Conservation (phyloP, 2,113 vertebrate genomes). For the Psittacula cyanocephala region DNA sequence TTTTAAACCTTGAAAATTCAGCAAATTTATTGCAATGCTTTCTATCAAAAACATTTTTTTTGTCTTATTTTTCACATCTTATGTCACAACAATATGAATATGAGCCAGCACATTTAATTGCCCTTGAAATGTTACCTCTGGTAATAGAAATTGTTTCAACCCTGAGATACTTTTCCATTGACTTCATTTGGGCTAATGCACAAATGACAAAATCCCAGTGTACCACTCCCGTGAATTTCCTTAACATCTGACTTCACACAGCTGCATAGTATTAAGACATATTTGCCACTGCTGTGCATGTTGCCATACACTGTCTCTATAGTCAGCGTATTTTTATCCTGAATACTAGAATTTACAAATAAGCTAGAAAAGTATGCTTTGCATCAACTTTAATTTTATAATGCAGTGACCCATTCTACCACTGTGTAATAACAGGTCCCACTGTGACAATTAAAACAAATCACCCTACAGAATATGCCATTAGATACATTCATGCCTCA, state of each 20-base stretch:
- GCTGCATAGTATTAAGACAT: slow-evolving; percentile 4
- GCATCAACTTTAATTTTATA: slow-evolving; percentile 88
- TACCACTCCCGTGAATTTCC: neutral
- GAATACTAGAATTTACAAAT: slow-evolving; percentile 85
- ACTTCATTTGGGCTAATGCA: neutral
- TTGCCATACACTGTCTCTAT: slow-evolving; percentile 47
- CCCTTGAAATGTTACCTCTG: slow-evolving; percentile 13
- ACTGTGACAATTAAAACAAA: slow-evolving; percentile 94
- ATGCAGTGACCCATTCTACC: slow-evolving; percentile 87
- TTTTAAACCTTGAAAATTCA: neutral
- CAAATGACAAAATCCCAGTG: neutral
- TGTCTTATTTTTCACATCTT: neutral
- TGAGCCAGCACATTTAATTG: neutral
- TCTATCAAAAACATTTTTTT: neutral
- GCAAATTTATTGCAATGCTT: neutral
- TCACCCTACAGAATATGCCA: slow-evolving; percentile 83
- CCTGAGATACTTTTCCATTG: neutral
- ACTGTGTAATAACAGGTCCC: slow-evolving; percentile 86
- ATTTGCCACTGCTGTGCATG: neutral
- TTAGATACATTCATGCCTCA: slow-evolving; percentile 89
- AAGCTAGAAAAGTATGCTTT: slow-evolving; percentile 83
- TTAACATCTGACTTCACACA: neutral
- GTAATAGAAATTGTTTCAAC: slow-evolving; percentile 1
- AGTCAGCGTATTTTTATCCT: slow-evolving; percentile 75
- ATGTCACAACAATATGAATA: neutral